phyloP scores from a whole-genome alignment of 2,888 invertebrate species.

The Amblyjoppa fuscipennis region DNA sequence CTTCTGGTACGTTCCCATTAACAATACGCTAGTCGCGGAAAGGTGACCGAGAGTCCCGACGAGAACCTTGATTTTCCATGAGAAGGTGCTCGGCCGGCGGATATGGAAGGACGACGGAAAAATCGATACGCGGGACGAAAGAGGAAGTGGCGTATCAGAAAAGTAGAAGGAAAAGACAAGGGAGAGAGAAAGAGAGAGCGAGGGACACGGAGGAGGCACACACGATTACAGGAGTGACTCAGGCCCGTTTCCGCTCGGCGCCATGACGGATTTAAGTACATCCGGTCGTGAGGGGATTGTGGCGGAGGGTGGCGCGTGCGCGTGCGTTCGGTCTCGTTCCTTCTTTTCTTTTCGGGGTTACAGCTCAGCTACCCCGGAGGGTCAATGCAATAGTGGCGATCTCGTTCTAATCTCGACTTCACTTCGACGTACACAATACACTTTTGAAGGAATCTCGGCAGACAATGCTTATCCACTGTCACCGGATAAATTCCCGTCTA shows the following conservation, averaged over 20 bases:
- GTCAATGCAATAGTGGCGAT: slow-evolving; percentile 66
- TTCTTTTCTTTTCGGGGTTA: slow-evolving; percentile 56
- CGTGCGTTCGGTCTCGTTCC: slow-evolving; percentile 67
- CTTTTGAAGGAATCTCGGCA: neutral
- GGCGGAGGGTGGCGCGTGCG: slow-evolving; percentile 78
- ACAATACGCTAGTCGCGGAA: neutral
- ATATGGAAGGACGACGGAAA: slow-evolving; percentile 31
- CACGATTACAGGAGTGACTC: slow-evolving; percentile 82
- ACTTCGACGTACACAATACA: slow-evolving; percentile 40
- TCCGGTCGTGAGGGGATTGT: slow-evolving; percentile 73
- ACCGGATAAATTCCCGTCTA: neutral
- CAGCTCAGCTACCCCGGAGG: slow-evolving; percentile 43
- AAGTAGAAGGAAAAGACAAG: slow-evolving; percentile 28
- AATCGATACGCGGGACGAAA: slow-evolving; percentile 59
- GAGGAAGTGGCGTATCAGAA: slow-evolving; percentile 37
- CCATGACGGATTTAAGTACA: slow-evolving; percentile 83
- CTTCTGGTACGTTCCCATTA: neutral
- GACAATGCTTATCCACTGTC: neutral
- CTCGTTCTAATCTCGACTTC: slow-evolving; percentile 60
- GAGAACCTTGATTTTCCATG: neutral
- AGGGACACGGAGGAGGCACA: slow-evolving; percentile 75
- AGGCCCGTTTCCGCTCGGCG: slow-evolving; percentile 82
- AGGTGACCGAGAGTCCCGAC: neutral
- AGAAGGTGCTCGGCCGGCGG: neutral
- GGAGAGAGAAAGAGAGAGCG: slow-evolving; percentile 73